Percentiles rank a stretch among this genome's conserved stretches.
phyloP scores from a whole-genome alignment of 2,797 vertebrate genomes.

The Sebastes itinus region DNA sequence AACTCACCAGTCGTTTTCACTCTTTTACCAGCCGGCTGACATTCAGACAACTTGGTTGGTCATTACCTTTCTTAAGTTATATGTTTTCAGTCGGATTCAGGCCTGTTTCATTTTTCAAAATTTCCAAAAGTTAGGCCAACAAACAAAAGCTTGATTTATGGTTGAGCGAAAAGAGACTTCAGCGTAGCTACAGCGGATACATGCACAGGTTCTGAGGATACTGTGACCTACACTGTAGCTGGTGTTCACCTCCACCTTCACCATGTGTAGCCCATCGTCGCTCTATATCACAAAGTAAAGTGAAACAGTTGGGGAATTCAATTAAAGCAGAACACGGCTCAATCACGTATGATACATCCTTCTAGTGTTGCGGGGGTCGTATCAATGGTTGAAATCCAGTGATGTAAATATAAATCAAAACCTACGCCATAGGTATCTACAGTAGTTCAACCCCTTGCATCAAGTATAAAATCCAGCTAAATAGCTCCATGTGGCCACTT shows the following conservation, averaged over 20 bases:
- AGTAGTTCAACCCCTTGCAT: background rate
- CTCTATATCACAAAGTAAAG: background rate
- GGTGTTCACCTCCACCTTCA: background rate
- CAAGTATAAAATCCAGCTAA: too few species aligned
- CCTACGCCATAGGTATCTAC: background rate
- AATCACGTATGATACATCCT: background rate
- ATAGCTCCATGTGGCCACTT: background rate
- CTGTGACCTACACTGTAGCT: background rate
- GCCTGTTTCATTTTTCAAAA: background rate
- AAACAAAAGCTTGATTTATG: background rate
- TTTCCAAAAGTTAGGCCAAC: background rate
- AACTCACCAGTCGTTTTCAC: background rate
- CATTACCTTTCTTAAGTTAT: conserved; percentile 3
- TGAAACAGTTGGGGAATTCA: background rate
- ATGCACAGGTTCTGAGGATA: background rate
- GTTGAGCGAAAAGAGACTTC: background rate
- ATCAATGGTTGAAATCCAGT: background rate
- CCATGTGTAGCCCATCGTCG: background rate
- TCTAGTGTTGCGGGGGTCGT: background rate
- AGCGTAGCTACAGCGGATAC: background rate
- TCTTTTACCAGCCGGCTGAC: background rate
- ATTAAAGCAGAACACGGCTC: background rate
- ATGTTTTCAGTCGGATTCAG: background rate
- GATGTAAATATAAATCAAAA: background rate
- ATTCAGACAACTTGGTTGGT: background rate